phyloP scores from a whole-genome alignment of 2,888 invertebrate species.

The Byasa hedistus region DNA sequence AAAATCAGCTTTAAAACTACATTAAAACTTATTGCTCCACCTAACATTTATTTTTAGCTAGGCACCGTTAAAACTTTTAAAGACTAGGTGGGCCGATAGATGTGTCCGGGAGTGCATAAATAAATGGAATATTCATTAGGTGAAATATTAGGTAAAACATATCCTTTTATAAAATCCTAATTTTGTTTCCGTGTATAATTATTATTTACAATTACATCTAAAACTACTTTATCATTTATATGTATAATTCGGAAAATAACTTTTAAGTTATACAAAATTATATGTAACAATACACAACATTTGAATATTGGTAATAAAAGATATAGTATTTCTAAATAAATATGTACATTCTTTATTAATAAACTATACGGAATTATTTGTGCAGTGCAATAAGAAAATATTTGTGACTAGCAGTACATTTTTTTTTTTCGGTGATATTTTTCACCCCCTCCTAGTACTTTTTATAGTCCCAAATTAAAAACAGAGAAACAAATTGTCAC shows the following conservation, averaged over 20 bases:
- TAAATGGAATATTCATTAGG: not conserved
- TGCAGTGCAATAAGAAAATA: conserved; percentile 6
- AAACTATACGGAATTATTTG: not conserved
- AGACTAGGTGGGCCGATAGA: too few species aligned
- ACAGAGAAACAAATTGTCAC: too few species aligned
- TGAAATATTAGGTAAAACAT: not conserved
- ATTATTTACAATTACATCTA: conserved; percentile 17
- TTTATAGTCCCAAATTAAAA: too few species aligned
- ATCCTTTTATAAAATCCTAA: not conserved
- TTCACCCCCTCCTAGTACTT: not conserved
- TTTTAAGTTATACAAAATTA: too few species aligned
- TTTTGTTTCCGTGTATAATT: not conserved
- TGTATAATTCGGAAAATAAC: not conserved
- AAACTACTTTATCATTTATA: not conserved
- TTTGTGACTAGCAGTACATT: conserved; percentile 25
- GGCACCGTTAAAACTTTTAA: too few species aligned
- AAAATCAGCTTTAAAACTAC: too few species aligned
- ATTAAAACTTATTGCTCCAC: too few species aligned
- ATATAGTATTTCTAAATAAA: not conserved
- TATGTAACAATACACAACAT: too few species aligned
- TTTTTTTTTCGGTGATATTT: conserved; percentile 2
- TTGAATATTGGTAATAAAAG: not conserved
- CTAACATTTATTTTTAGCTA: too few species aligned
- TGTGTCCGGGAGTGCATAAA: not conserved
- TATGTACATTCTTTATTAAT: conserved; percentile 17